A percentile compares a stretch with the other conserved stretches of the same genome.
Evolutionary conservation across 2,888 invertebrate genomes (phyloP).

Genomic region (Lutraria lutraria): DNA sequence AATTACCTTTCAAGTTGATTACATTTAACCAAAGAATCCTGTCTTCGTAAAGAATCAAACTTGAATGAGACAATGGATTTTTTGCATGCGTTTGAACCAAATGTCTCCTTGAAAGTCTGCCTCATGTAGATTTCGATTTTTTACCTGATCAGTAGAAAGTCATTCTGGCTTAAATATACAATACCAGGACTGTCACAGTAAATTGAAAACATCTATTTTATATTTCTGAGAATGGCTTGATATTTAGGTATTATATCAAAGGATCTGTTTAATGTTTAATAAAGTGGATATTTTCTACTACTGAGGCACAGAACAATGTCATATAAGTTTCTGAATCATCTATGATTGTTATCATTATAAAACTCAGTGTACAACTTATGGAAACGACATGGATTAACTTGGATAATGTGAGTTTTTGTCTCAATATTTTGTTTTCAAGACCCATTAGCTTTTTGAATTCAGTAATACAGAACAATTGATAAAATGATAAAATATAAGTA

Average conservation of each 20-base stretch:
- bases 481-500: too few species aligned
- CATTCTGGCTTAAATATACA: background rate
- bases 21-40: background rate
- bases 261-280: background rate
- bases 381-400: slow-evolving; percentile 50
- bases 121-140: background rate
- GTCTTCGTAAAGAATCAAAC: background rate
- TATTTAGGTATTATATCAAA: background rate
- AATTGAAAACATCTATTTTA: background rate
- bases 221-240: background rate
- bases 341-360: background rate
- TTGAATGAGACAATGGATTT: background rate
- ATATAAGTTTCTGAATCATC: background rate
- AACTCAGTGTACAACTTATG: slow-evolving; percentile 10
- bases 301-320: background rate
- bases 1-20: slow-evolving; percentile 21
- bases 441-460: too few species aligned
- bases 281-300: background rate
- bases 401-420: slow-evolving; percentile 36
- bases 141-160: background rate
- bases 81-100: background rate
- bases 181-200: background rate
- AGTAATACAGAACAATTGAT: too few species aligned
- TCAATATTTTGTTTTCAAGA: background rate
- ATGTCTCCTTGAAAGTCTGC: background rate